phyloP scores from a whole-genome alignment of 2,888 invertebrate species.

The Junonia oenone region DNA sequence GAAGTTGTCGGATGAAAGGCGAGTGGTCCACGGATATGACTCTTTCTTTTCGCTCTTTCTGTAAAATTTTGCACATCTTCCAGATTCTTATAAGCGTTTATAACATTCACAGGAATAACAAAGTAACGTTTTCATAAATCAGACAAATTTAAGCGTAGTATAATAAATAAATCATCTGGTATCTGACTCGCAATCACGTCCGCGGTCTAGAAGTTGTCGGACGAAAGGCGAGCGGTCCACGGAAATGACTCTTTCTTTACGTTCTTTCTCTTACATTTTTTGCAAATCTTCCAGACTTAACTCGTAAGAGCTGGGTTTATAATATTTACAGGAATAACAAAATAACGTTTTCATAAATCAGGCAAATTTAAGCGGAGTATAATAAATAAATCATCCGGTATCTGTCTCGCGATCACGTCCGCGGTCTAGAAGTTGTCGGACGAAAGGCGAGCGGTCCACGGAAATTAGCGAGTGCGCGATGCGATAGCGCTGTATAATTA shows the following conservation, averaged over 20 bases:
- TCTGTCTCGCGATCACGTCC: constrained; percentile 59
- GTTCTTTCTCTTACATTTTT: no score
- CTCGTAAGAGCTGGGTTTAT: not conserved
- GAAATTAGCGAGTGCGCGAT: constrained; percentile 73
- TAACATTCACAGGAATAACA: constrained; percentile 4
- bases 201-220: constrained; percentile 59
- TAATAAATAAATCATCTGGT: constrained; percentile 63
- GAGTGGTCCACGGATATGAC: constrained; percentile 62
- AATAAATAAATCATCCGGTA: constrained; percentile 63
- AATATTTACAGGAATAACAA: constrained; percentile 17
- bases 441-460: constrained; percentile 60
- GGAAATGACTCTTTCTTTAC: constrained; percentile 48
- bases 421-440: constrained; percentile 58
- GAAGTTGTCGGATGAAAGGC: constrained; percentile 60
- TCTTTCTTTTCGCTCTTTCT: no score
- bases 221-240: constrained; percentile 60
- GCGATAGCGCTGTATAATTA: constrained; percentile 67
- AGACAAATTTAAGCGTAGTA: constrained; percentile 31
- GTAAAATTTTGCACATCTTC: no score
- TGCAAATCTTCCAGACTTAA: not conserved
- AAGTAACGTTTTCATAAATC: constrained; percentile 25
- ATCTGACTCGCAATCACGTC: constrained; percentile 59
- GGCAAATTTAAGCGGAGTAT: constrained; percentile 32
- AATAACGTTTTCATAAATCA: constrained; percentile 25
- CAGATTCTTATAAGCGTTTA: no score